A percentile compares a stretch with the other conserved stretches of the same genome.
Evolutionary conservation across 2,888 invertebrate genomes (phyloP).

Genomic region (Drepana falcataria): DNA sequence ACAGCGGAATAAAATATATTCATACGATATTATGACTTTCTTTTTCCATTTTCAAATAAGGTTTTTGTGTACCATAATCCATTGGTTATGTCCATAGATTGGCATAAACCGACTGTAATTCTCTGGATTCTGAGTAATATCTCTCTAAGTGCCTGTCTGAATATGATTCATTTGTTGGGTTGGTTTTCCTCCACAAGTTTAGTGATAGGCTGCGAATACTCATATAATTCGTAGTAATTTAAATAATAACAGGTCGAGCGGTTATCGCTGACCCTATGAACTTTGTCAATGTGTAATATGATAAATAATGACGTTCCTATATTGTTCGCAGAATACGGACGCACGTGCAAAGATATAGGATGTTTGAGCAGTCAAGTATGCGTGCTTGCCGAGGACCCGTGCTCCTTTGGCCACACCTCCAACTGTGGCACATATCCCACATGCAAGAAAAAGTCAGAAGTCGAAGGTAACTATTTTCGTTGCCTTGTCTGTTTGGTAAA

Average conservation of each 20-base stretch:
- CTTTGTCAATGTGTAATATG: not conserved
- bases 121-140: slow-evolving; percentile 34
- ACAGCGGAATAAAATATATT: slow-evolving; percentile 59
- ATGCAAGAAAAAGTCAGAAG: slow-evolving; percentile 79
- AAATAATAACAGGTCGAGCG: slow-evolving; percentile 21
- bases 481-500: too few species aligned
- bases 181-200: slow-evolving; percentile 13
- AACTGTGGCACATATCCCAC: slow-evolving; percentile 84
- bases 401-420: slow-evolving; percentile 77
- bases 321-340: slow-evolving; percentile 83
- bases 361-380: slow-evolving; percentile 85
- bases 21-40: slow-evolving; percentile 40
- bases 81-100: slow-evolving; percentile 32
- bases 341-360: slow-evolving; percentile 87
- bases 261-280: not conserved
- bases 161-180: slow-evolving; percentile 28
- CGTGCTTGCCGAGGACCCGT: slow-evolving; percentile 85
- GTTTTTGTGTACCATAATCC: slow-evolving; percentile 34
- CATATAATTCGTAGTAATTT: slow-evolving; percentile 21
- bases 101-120: slow-evolving; percentile 31
- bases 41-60: slow-evolving; percentile 38
- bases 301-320: slow-evolving; percentile 1
- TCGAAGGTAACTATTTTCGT: slow-evolving; percentile 48
- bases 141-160: slow-evolving; percentile 28
- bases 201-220: too few species aligned